Evolutionary conservation across 37 sponge, comb jelly and placozoan genomes (phyloP).

Genomic region (Chondrilla cf. caribensis): DNA sequence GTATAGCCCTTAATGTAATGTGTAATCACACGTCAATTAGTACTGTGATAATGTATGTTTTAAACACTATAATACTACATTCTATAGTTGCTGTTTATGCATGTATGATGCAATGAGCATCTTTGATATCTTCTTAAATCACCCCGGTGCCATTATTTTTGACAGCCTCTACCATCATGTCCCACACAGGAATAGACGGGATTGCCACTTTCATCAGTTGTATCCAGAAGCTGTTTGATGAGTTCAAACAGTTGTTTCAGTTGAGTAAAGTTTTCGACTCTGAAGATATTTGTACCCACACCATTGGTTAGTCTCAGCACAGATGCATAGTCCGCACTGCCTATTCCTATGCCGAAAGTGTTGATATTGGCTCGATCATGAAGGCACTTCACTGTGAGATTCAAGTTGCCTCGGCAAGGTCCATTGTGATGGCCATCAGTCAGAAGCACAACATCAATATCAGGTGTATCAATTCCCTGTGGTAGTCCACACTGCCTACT

Average conservation of each 20-base stretch:
- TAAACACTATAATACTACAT: too few species aligned
- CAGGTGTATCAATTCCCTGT: background rate
- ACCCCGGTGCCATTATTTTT: too few species aligned
- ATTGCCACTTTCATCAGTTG: background rate
- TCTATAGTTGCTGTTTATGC: too few species aligned
- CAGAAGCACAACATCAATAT: slow-evolving; percentile 38
- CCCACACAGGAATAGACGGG: background rate
- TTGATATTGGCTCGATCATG: slow-evolving; percentile 17
- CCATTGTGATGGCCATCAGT: slow-evolving; percentile 44
- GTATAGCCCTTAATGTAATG: too few species aligned
- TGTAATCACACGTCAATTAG: too few species aligned
- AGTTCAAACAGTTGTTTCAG: background rate
- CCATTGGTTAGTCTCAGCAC: background rate
- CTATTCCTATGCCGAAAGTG: slow-evolving; percentile 35
- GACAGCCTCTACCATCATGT: background rate
- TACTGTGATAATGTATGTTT: too few species aligned
- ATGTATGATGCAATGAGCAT: too few species aligned
- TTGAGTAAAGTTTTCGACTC: background rate
- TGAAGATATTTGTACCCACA: background rate
- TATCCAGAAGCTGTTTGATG: background rate
- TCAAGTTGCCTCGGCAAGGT: background rate
- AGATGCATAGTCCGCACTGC: background rate
- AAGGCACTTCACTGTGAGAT: slow-evolving; percentile 1
- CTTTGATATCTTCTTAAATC: too few species aligned
- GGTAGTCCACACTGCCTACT: slow-evolving; percentile 17